Conservation (phyloP, 2,113 vertebrate genomes). For the Heterochromis multidens region DNA sequence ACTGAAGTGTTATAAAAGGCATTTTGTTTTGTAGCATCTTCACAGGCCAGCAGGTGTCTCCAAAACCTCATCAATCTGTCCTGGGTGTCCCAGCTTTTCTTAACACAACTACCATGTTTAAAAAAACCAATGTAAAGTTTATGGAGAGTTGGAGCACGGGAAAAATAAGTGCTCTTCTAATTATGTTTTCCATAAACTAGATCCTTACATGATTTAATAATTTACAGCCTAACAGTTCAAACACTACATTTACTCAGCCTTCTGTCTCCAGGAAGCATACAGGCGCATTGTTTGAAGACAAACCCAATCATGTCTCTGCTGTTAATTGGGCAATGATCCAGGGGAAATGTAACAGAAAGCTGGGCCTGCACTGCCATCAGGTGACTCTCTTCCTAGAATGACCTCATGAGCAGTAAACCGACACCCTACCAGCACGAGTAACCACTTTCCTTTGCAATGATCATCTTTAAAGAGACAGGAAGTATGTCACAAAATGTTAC, state of each 20-base stretch:
- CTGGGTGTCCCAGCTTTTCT: neutral
- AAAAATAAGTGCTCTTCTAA: accelerated
- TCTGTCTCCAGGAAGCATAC: neutral
- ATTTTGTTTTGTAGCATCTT: neutral
- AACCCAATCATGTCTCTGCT: neutral
- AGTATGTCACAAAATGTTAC: neutral
- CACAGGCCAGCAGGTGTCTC: neutral
- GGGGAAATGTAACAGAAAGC: neutral
- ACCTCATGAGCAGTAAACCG: neutral
- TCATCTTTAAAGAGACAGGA: neutral
- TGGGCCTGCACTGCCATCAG: neutral
- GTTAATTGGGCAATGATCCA: slow-evolving; percentile 7
- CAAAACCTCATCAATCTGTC: neutral
- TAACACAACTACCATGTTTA: too few relatives aligned
- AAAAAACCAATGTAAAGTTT: too few relatives aligned
- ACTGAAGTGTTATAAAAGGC: neutral
- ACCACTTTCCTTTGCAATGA: neutral
- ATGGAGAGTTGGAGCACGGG: accelerated
- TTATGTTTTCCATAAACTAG: neutral
- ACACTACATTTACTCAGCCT: neutral
- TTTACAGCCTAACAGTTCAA: neutral
- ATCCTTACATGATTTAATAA: neutral
- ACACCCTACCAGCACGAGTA: neutral
- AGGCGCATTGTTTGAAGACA: neutral
- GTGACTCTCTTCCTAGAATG: slow-evolving; percentile 3